Evolutionary conservation across 2,888 invertebrate species (phyloP).

Genomic region (Dicroscelio sp.): DNA sequence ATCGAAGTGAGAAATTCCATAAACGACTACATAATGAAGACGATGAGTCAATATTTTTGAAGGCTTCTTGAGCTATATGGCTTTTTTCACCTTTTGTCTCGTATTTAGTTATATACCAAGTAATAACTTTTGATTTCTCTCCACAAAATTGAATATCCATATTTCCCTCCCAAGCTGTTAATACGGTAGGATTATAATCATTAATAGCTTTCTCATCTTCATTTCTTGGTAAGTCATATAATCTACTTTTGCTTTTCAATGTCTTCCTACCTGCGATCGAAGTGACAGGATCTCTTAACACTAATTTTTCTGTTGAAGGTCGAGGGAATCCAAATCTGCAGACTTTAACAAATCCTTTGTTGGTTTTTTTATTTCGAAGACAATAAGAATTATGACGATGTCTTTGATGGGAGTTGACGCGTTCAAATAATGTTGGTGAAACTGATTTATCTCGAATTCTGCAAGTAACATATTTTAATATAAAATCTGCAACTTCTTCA

Average conservation of each 20-base stretch:
- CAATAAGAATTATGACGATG: conserved; percentile 82
- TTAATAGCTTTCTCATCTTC: conserved; percentile 68
- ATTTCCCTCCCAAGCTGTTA: conserved; percentile 87
- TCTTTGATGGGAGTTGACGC: conserved; percentile 81
- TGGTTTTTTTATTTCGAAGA: conserved; percentile 69
- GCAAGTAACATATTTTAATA: conserved; percentile 83
- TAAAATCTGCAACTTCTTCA: conserved; percentile 79
- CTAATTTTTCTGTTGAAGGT: conserved; percentile 67
- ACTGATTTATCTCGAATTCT: conserved; percentile 73
- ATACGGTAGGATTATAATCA: conserved; percentile 72
- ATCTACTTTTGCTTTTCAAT: conserved; percentile 81
- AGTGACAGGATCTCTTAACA: conserved; percentile 63
- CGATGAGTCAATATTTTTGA: conserved; percentile 86
- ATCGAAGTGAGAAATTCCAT: conserved; percentile 87
- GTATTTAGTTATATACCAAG: conserved; percentile 87
- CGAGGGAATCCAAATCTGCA: conserved; percentile 83
- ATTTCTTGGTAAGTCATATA: conserved; percentile 84
- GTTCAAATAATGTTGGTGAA: conserved; percentile 79
- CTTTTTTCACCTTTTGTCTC: conserved; percentile 87
- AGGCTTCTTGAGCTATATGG: conserved; percentile 75
- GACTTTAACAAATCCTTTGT: conserved; percentile 59
- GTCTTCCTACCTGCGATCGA: conserved; percentile 84
- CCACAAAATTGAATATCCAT: too few relatives aligned
- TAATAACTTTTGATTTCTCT: too few relatives aligned
- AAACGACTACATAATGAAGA: conserved; percentile 85